Conservation (phyloP, 2,888 invertebrate genomes). For the Koerneria pararmatus region DNA sequence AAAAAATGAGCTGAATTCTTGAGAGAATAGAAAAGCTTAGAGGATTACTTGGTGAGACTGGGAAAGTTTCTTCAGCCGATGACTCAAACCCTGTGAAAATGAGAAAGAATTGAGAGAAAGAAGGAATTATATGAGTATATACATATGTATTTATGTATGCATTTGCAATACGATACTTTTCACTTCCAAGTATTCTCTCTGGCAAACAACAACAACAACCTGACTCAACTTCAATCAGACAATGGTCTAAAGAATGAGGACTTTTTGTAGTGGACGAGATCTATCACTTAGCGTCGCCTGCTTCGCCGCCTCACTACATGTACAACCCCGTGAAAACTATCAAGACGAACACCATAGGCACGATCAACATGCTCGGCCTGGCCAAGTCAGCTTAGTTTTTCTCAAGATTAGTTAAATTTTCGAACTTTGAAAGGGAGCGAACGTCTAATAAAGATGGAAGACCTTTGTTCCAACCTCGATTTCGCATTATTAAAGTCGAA, state of each 20-base stretch:
- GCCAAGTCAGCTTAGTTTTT: slow-evolving; percentile 39
- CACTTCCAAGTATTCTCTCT: too few relatives aligned
- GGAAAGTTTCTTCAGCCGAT: too few relatives aligned
- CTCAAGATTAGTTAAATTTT: neutral
- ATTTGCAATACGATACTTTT: too few relatives aligned
- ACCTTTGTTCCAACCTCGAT: neutral
- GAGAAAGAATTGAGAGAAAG: too few relatives aligned
- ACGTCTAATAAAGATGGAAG: neutral
- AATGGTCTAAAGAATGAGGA: neutral
- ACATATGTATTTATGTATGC: too few relatives aligned
- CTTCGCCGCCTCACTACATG: slow-evolving; percentile 99
- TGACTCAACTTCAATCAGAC: too few relatives aligned
- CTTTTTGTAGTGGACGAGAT: slow-evolving; percentile 69
- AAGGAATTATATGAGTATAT: too few relatives aligned
- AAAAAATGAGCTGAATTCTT: too few relatives aligned
- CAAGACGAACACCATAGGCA: slow-evolving; percentile 90
- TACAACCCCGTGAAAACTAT: slow-evolving; percentile 98
- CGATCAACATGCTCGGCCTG: slow-evolving; percentile 65
- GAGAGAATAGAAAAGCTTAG: too few relatives aligned
- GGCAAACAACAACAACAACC: too few relatives aligned
- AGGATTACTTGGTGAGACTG: too few relatives aligned
- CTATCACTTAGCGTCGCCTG: slow-evolving; percentile 96
- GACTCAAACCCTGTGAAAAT: too few relatives aligned
- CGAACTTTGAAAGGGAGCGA: neutral
- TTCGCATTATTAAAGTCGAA: neutral